A percentile compares a stretch with the other conserved stretches of the same genome.
Conservation (phyloP, 2,888 invertebrate species). For the Eristalinus sepulchralis region DNA sequence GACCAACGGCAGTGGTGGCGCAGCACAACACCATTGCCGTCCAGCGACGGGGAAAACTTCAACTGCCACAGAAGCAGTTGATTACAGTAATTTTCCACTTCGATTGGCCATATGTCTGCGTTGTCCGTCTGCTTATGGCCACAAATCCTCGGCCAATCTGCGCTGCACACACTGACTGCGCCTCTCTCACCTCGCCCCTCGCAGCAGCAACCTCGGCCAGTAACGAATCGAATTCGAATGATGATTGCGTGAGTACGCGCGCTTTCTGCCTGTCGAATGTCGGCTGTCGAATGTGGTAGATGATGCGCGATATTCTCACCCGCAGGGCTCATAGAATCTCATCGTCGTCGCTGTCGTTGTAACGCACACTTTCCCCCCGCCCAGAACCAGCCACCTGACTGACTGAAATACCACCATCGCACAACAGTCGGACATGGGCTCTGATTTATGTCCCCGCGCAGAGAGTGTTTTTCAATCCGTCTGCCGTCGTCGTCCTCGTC, state of each 20-base stretch:
- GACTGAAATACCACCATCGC: conserved; percentile 70
- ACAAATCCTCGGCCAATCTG: conserved; percentile 70
- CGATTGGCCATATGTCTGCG: conserved; percentile 68
- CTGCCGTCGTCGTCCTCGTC: conserved; percentile 20
- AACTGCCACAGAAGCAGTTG: conserved; percentile 71
- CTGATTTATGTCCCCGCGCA: conserved; percentile 60
- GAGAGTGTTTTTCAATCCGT: conserved; percentile 58
- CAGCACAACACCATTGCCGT: background rate
- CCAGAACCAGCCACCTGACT: conserved; percentile 56
- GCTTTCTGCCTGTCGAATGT: conserved; percentile 60
- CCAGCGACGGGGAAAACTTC: conserved; percentile 15
- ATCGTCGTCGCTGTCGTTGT: conserved; percentile 66
- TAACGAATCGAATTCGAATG: conserved; percentile 58
- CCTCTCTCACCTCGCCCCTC: background rate
- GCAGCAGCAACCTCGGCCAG: background rate
- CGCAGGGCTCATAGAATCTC: conserved; percentile 63
- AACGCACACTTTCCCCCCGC: background rate
- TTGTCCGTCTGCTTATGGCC: conserved; percentile 62
- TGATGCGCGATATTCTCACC: conserved; percentile 67
- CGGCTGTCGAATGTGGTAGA: conserved; percentile 62
- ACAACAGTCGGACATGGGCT: conserved; percentile 61
- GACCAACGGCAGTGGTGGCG: background rate
- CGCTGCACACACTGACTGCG: conserved; percentile 22
- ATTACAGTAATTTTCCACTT: conserved; percentile 71
- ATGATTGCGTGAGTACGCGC: conserved; percentile 71